Percentiles rank a stretch among this genome's conserved stretches.
phyloP scores from a whole-genome alignment of 2,113 vertebrate genomes.

The Pholis gunnellus region DNA sequence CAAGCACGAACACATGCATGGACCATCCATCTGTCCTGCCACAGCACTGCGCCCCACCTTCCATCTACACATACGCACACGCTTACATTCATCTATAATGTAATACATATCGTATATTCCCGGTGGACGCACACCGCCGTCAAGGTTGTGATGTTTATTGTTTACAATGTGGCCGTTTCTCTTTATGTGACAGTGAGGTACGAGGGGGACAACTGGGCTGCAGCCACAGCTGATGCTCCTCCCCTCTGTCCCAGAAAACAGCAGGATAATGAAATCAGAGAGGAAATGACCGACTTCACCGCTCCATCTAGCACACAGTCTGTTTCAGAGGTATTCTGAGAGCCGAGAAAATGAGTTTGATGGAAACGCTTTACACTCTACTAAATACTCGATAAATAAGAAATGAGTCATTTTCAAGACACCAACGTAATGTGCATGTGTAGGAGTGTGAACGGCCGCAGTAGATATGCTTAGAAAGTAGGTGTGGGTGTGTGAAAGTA shows the following conservation, averaged over 20 bases:
- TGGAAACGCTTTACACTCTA: slow-evolving; percentile 26
- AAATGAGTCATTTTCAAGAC: slow-evolving; percentile 64
- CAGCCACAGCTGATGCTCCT: neutral
- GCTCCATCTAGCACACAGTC: slow-evolving; percentile 25
- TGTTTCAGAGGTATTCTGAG: slow-evolving; percentile 22
- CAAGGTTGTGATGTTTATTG: slow-evolving; percentile 62
- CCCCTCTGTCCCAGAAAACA: slow-evolving; percentile 61
- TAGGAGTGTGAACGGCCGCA: slow-evolving; percentile 59
- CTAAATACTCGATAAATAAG: slow-evolving; percentile 33
- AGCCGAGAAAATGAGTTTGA: slow-evolving; percentile 30
- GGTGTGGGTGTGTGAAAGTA: slow-evolving; percentile 47
- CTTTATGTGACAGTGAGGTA: slow-evolving; percentile 55
- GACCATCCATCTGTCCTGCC: slow-evolving; percentile 30
- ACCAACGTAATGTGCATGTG: slow-evolving; percentile 28
- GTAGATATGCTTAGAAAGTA: slow-evolving; percentile 43
- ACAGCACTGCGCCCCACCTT: slow-evolving; percentile 11
- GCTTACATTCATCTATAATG: slow-evolving; percentile 15
- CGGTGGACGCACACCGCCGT: slow-evolving; percentile 35
- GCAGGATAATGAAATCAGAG: slow-evolving; percentile 39
- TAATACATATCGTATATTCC: slow-evolving; percentile 33
- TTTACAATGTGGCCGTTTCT: slow-evolving; percentile 52
- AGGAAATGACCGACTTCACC: slow-evolving; percentile 44
- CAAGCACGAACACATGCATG: slow-evolving; percentile 17
- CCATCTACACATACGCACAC: slow-evolving; percentile 11
- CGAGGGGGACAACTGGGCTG: neutral